Base-by-base conservation (phyloP, 2,797 vertebrate species). In the Catharus ustulatus region DNA sequence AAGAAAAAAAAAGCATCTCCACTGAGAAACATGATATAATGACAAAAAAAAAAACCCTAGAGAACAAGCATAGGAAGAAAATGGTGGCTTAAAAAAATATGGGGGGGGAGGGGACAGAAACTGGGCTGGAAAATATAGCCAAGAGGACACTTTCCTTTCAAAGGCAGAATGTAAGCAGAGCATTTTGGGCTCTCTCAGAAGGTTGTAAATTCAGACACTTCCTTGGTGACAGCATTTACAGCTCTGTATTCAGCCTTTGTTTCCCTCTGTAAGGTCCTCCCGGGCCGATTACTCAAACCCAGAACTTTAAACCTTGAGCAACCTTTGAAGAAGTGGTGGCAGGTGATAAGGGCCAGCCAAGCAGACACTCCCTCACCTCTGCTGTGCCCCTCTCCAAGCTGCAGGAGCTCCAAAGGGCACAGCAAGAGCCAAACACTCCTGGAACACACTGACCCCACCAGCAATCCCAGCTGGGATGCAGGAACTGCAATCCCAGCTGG, bases 241-340 rank as follows among this genome's bases (percentile, higher is more conserved):
- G 90, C 90, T 29, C 75, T 77, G 72, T 13, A 75, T 90, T 85
- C 81, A 89, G 91, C 90, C 93, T 87, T 87, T 92, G 91, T 91
- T 84, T 89, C 87, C 87, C 83, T 91, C 84, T 38, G 54, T 34
- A 32, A 90, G 48, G 73, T 68, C 67, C 82, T 81, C 20, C 64
- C 11, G 62, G 73, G 32, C 90, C 64, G 14, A 54, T 90, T 40
- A 73, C 72, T 86, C 89, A 75, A 73, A 73, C 14, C 20, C 91
- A 96, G 94, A 93, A 96, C 96, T 96, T 96, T 97, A 96, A 95
- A 96, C 95, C 92, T 81, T 84, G 78, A 94, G 93, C 91, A 94
- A 73, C 61, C 76, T 90, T 69, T 63, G 66, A 40, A 89, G 93
- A 81, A 81, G 62, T 15, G 24, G 69, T 87, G 78, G 92, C 81